phyloP scores from a whole-genome alignment of 2,113 vertebrate genomes.

The Hylia prasina region DNA sequence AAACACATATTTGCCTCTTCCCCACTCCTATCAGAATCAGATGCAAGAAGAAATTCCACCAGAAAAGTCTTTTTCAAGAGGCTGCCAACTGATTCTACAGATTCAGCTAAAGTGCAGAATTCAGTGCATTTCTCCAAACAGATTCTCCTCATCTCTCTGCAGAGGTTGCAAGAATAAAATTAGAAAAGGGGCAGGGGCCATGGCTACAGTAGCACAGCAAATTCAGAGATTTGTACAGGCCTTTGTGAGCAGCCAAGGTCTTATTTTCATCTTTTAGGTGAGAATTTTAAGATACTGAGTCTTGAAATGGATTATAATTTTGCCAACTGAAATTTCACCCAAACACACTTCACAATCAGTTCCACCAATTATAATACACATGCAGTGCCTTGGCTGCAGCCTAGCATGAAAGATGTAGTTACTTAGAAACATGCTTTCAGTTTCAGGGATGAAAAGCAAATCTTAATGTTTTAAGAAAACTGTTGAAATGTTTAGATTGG shows the following conservation, averaged over 20 bases:
- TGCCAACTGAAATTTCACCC: constrained; percentile 7
- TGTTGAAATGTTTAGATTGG: neutral
- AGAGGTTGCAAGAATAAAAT: neutral
- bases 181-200: neutral
- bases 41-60: neutral
- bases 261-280: neutral
- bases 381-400: neutral
- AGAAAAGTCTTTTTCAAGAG: neutral
- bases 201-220: neutral
- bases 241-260: neutral
- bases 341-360: constrained; percentile 2
- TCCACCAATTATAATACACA: neutral
- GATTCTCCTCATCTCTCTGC: neutral
- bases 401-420: neutral
- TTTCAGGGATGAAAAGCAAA: constrained; percentile 19
- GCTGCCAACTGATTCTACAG: neutral
- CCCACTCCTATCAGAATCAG: neutral
- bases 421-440: constrained; percentile 11
- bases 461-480: constrained; percentile 12
- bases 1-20: neutral
- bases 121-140: neutral
- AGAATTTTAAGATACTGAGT: constrained; percentile 15
- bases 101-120: neutral
- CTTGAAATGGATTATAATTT: constrained; percentile 18
- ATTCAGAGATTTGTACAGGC: neutral